Percentiles rank a stretch among this genome's conserved stretches.
phyloP scores from a whole-genome alignment of 2,888 invertebrate species.

The Campoletis raptor region DNA sequence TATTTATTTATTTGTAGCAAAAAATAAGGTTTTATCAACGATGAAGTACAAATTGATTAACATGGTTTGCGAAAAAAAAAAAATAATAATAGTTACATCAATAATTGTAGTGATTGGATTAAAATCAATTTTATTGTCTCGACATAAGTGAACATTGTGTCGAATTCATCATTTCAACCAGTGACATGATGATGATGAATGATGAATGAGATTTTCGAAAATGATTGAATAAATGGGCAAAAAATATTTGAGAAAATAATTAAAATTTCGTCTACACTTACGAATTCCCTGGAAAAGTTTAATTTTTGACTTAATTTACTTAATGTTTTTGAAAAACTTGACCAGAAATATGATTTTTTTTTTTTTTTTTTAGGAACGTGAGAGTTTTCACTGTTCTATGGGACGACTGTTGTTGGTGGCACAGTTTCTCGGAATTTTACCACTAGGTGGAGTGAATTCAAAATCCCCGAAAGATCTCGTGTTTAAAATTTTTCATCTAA shows the following conservation, averaged over 20 bases:
- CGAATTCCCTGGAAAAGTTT: no score
- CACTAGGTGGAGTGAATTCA: constrained; percentile 76
- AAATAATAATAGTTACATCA: no score
- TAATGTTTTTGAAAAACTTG: neutral
- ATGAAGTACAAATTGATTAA: neutral
- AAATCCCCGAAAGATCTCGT: constrained; percentile 73
- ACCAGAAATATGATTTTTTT: neutral
- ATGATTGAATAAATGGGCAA: neutral
- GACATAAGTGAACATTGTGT: no score
- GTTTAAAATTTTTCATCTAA: constrained; percentile 74
- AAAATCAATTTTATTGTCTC: no score
- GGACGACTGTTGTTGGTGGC: constrained; percentile 77
- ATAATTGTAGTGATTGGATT: no score
- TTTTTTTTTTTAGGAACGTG: constrained; percentile 73
- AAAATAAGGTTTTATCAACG: neutral
- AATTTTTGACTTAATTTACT: neutral
- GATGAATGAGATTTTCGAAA: neutral
- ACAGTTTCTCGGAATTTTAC: constrained; percentile 82
- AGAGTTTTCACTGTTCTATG: constrained; percentile 81
- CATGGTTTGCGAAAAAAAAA: no score
- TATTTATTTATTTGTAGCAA: neutral
- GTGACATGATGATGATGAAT: no score
- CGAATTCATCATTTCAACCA: no score
- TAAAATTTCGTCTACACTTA: no score
- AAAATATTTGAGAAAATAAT: neutral